These are phyloP conservation scores for Romanogobio albipinnatus DNA, from an alignment of 2,113 vertebrate genomes.

Conservation along the genomic window DNA sequence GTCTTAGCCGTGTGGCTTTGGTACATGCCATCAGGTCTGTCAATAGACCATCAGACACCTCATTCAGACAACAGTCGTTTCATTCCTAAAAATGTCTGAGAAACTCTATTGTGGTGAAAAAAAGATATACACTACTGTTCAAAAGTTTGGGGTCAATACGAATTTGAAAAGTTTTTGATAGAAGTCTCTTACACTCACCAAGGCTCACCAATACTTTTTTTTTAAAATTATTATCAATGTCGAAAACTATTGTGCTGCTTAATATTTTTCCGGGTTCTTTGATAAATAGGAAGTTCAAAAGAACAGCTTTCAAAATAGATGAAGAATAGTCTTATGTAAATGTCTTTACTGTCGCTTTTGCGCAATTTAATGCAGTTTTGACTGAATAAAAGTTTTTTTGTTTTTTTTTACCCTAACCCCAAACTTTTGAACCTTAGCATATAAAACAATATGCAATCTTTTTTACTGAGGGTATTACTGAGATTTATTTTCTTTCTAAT, in stretches of 20 bases:
- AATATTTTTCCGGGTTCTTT: not conserved
- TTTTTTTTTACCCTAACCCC: not conserved
- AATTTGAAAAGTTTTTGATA: too few relatives aligned
- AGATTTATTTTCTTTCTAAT: not conserved
- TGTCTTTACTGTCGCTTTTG: not conserved
- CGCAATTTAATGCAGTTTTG: not conserved
- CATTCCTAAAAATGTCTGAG: not conserved
- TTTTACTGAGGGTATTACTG: not conserved
- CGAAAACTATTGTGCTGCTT: not conserved
- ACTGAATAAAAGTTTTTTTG: too few relatives aligned
- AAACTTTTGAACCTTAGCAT: not conserved
- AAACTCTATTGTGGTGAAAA: not conserved
- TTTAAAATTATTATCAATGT: not conserved
- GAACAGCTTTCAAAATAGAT: not conserved
- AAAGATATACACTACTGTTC: not conserved
- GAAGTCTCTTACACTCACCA: too few relatives aligned
- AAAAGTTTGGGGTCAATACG: not conserved
- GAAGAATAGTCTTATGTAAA: not conserved
- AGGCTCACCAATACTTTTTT: too few relatives aligned
- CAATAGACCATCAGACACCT: slow-evolving; percentile 35
- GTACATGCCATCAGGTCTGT: slow-evolving; percentile 30
- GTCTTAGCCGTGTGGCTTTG: slow-evolving; percentile 21
- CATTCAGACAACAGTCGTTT: slow-evolving; percentile 8
- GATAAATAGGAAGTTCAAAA: not conserved
- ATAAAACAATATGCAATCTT: not conserved